Conservation (phyloP, 2,113 vertebrate genomes). For the Rhinoderma darwinii region DNA sequence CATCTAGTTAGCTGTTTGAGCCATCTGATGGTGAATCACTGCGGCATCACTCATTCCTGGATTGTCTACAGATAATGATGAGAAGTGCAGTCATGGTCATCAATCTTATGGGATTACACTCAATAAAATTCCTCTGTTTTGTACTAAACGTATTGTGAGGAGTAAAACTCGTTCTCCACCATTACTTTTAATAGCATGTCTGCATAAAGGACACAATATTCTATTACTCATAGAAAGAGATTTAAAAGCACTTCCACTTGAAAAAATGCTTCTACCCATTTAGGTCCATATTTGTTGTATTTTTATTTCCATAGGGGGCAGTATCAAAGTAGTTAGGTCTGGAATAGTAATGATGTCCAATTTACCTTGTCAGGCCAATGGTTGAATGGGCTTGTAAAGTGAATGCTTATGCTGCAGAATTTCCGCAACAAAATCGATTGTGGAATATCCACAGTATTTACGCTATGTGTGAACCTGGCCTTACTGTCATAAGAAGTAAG, state of each 20-base stretch:
- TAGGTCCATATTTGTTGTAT: background rate
- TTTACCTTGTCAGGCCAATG: too few relatives aligned
- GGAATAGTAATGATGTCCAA: too few relatives aligned
- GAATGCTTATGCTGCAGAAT: too few relatives aligned
- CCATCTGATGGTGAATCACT: slow-evolving; percentile 35
- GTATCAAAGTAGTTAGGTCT: too few relatives aligned
- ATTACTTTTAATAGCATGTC: slow-evolving; percentile 8
- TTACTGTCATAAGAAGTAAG: too few relatives aligned
- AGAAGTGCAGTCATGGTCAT: background rate
- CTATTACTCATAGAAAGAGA: too few relatives aligned
- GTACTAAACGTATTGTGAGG: background rate
- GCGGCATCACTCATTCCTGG: slow-evolving; percentile 47
- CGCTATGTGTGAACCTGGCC: too few relatives aligned
- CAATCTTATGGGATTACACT: slow-evolving; percentile 27
- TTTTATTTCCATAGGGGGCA: background rate
- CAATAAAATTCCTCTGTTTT: slow-evolving; percentile 27
- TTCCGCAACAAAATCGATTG: too few relatives aligned
- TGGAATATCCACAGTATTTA: too few relatives aligned
- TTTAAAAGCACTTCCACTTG: background rate
- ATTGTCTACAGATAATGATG: slow-evolving; percentile 36
- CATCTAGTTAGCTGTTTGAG: slow-evolving; percentile 9
- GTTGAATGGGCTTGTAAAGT: too few relatives aligned
- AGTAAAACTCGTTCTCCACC: background rate
- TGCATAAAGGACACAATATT: background rate
- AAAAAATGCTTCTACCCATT: background rate